Evolutionary conservation across 2,113 vertebrate genomes (phyloP), one percentile per base, ranked within the genome.

Genomic region (Sinocyclocheilus anshuiensis): DNA sequence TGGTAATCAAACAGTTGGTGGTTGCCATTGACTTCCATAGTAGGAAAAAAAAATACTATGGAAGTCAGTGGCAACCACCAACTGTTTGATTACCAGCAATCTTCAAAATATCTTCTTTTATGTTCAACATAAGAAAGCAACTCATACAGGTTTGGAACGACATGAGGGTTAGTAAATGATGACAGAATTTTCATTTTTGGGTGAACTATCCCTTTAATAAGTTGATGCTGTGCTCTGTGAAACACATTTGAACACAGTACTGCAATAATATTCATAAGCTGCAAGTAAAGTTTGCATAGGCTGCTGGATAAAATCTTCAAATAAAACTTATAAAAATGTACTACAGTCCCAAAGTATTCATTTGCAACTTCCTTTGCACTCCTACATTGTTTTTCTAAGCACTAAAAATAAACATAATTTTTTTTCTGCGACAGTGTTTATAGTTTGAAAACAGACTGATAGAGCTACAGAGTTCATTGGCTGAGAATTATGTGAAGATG

Each of bases 361-460:
- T n/a, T 74, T 45, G 4, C 39, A 45, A 45, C 72, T 59, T 59
- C 4, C 39, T 74, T n/a, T 42, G 39, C 36, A 39, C 20, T 36
- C 8, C 67, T 39, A 11, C 18, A 22, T 72, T 75, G 42, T 75
- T 75, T n/a, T 45, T 48, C 42, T 24, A 75, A 74, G 72, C 22
- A 48, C 11, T 11, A 24, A 48, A 53, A 29, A 29, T 22, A 39
- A 16, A 20, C 4, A 50, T 50, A 11, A 10, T 53, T 13, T 29
- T 53, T 53, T 42, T 50, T 4, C 13, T 53, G 45, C 53, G 74
- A 77, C 45, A 53, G 26, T 53, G 75, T 77, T 55, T 77, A 77
- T 29, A 53, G 75, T 33, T 53, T 77, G 26, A 77, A 77, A 77
- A 55, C 16, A 77, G 76, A 77, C 29, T 20, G 26, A 77, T 55